These are phyloP conservation scores for Callitettix versicolor DNA, from an alignment of 1,140 invertebrate genomes.

Conservation along the genomic window DNA sequence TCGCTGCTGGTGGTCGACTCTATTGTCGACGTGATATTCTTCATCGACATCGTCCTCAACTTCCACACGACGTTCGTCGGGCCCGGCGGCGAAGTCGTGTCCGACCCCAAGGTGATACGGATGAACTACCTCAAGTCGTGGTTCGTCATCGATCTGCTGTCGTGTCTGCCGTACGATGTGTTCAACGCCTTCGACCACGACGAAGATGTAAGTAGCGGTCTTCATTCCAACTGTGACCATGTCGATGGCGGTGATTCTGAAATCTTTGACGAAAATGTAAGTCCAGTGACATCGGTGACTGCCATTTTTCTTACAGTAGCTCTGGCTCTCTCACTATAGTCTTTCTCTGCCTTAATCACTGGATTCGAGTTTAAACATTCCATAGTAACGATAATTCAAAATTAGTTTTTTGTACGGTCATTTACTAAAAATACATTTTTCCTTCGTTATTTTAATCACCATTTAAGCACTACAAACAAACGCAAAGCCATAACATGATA, in stretches of 20 bases:
- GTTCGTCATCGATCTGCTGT: conserved; percentile 98
- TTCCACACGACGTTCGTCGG: conserved; percentile 99
- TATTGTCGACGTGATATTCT: conserved; percentile 99
- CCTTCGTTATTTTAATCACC: no score
- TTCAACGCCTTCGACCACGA: conserved; percentile 99
- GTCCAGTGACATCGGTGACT: conserved; percentile 15
- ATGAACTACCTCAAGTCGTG: conserved; percentile 99
- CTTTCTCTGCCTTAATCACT: background rate
- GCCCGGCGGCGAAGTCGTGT: conserved; percentile 93
- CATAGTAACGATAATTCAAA: background rate
- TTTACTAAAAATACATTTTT: background rate
- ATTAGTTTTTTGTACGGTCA: background rate
- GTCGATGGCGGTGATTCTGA: conserved; percentile 16
- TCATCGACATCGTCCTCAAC: conserved; percentile 99
- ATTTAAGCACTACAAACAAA: no score
- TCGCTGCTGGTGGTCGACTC: conserved; percentile 93
- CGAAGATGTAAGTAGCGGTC: conserved; percentile 74
- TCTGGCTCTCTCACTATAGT: conserved; percentile 7
- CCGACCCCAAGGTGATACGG: conserved; percentile 92
- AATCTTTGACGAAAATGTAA: conserved; percentile 26
- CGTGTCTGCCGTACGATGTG: conserved; percentile 98
- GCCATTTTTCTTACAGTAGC: background rate
- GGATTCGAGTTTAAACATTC: background rate
- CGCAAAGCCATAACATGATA: no score
- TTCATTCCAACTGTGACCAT: conserved; percentile 11